Evolutionary conservation across 2,113 vertebrate genomes (phyloP).

Genomic region (Burhinus oedicnemus): DNA sequence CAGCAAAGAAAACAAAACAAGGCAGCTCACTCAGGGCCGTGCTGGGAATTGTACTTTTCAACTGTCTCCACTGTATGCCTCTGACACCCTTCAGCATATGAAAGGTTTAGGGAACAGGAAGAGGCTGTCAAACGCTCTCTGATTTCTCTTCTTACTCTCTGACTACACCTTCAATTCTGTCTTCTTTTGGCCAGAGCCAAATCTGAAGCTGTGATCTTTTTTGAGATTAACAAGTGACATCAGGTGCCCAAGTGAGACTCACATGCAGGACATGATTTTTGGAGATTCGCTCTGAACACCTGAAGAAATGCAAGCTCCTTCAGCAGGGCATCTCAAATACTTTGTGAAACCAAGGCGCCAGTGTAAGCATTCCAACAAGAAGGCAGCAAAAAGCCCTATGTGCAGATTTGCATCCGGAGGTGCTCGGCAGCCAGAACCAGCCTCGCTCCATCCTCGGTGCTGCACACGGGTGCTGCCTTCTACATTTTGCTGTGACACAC

Average conservation of each 20-base stretch:
- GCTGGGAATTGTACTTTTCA: constrained; percentile 61
- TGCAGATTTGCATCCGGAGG: neutral
- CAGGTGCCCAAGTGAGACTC: neutral
- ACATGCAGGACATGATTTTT: neutral
- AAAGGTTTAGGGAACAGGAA: constrained; percentile 7
- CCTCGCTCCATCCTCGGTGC: rapidly evolving
- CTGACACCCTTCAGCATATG: neutral
- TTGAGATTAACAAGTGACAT: neutral
- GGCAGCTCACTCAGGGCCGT: neutral
- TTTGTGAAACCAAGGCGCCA: neutral
- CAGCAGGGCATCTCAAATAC: neutral
- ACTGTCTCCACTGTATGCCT: constrained; percentile 7
- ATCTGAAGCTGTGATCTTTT: neutral
- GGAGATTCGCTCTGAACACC: neutral
- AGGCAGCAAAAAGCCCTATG: neutral
- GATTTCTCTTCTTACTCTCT: neutral
- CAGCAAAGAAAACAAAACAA: constrained; percentile 55
- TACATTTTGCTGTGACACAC: neutral
- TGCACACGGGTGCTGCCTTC: neutral
- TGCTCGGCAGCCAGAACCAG: neutral
- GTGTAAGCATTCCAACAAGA: neutral
- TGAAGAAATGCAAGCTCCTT: neutral
- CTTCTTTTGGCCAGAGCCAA: neutral
- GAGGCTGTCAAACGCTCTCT: neutral
- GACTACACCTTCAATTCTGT: neutral